phyloP scores from a whole-genome alignment of 2,113 vertebrate species.

The Nesogale talazaci region DNA sequence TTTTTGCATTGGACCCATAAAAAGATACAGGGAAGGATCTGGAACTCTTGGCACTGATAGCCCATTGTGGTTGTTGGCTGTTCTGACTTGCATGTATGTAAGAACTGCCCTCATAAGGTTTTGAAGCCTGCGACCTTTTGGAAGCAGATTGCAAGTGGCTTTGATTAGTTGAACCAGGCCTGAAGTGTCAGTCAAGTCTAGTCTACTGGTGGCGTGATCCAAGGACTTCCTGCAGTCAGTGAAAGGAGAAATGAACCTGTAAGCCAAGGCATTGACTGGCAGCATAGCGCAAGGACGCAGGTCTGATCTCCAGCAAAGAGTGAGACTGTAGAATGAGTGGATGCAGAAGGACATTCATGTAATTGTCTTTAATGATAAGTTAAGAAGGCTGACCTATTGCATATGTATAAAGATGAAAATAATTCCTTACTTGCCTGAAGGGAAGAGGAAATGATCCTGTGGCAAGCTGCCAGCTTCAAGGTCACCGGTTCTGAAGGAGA shows the following conservation, averaged over 20 bases:
- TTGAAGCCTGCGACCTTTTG: background rate
- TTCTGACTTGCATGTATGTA: background rate
- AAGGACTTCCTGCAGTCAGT: background rate
- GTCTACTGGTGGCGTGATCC: background rate
- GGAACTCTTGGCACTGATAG: background rate
- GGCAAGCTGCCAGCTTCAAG: too few species aligned
- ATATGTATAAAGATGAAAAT: background rate
- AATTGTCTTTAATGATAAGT: background rate
- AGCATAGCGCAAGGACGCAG: background rate
- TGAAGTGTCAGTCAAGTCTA: background rate
- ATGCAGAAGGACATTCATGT: slow-evolving; percentile 7
- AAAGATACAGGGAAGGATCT: background rate
- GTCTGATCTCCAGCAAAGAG: background rate
- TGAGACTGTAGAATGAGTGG: background rate
- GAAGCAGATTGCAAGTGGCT: background rate
- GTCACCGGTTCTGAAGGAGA: background rate
- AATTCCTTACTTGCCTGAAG: background rate
- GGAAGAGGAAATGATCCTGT: background rate
- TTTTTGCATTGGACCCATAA: background rate
- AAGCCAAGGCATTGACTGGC: background rate
- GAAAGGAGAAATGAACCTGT: background rate
- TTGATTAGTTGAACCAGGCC: background rate
- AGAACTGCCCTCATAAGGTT: background rate
- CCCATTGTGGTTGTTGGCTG: background rate
- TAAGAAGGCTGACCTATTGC: too few species aligned